Evolutionary conservation across 2,888 invertebrate species (phyloP).

Genomic region (Atherix ibis): DNA sequence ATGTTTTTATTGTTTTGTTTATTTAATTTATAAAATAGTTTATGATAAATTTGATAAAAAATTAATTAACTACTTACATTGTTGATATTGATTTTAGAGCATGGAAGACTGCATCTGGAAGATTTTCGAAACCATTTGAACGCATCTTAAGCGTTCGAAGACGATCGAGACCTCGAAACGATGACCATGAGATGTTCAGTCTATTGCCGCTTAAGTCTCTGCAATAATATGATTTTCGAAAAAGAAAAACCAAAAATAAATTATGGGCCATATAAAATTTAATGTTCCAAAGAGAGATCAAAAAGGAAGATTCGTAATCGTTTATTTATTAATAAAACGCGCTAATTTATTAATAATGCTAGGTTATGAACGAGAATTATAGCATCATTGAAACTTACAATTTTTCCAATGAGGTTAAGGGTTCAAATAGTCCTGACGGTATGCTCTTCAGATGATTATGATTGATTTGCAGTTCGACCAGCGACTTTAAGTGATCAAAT

Average conservation of each 20-base stretch:
- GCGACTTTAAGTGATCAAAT: slow-evolving; percentile 51
- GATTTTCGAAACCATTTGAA: slow-evolving; percentile 59
- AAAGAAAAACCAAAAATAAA: slow-evolving; percentile 4
- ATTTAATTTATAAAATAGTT: too few species aligned
- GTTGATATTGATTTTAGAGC: slow-evolving; percentile 58
- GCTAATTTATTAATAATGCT: too few species aligned
- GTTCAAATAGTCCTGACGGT: slow-evolving; percentile 58
- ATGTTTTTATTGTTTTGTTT: too few species aligned
- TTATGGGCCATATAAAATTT: slow-evolving; percentile 1
- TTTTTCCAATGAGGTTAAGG: slow-evolving; percentile 49
- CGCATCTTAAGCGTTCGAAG: slow-evolving; percentile 61
- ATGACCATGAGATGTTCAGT: slow-evolving; percentile 56
- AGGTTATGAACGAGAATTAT: too few species aligned
- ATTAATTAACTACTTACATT: slow-evolving; percentile 32
- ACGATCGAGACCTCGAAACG: slow-evolving; percentile 61
- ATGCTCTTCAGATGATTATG: slow-evolving; percentile 56
- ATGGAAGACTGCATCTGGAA: slow-evolving; percentile 83
- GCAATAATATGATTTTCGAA: slow-evolving; percentile 8
- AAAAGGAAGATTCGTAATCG: neutral
- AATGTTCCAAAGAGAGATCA: neutral
- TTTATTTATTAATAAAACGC: neutral
- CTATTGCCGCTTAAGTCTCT: slow-evolving; percentile 23
- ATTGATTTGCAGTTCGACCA: slow-evolving; percentile 62
- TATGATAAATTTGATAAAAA: too few species aligned
- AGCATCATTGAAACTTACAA: slow-evolving; percentile 56